phyloP scores from a whole-genome alignment of 2,888 invertebrate species.

The Pediacus dermestoides region DNA sequence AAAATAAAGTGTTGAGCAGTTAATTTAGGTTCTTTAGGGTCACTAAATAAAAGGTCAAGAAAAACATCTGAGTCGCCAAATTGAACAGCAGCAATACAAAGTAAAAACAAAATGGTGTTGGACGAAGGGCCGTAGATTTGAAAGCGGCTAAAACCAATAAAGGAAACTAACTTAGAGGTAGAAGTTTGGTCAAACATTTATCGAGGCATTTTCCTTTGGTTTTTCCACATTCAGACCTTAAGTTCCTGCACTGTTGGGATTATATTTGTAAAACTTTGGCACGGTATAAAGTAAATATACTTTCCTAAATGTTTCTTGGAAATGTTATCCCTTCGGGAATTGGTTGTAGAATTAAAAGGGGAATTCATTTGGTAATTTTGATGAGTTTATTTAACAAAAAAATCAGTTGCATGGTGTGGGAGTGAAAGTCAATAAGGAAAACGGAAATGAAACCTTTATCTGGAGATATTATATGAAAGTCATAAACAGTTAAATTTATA shows the following conservation, averaged over 20 bases:
- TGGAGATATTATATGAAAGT: not conserved
- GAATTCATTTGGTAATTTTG: too few relatives aligned
- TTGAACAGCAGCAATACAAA: conserved; percentile 5
- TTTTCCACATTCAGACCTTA: too few relatives aligned
- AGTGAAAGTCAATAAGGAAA: conserved; percentile 1
- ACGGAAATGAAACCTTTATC: conserved; percentile 1
- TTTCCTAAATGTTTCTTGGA: too few relatives aligned
- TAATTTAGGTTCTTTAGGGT: too few relatives aligned
- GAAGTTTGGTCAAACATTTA: conserved; percentile 6
- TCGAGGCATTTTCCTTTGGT: conserved; percentile 1
- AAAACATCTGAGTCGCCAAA: conserved; percentile 5
- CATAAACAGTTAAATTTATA: not conserved
- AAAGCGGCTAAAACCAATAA: conserved; percentile 5
- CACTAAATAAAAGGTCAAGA: too few relatives aligned
- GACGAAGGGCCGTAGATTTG: not conserved
- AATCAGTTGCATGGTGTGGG: not conserved
- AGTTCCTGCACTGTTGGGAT: too few relatives aligned
- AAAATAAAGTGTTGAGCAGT: too few relatives aligned
- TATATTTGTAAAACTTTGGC: too few relatives aligned
- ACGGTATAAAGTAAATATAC: too few relatives aligned
- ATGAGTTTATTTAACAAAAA: not conserved
- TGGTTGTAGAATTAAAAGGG: too few relatives aligned
- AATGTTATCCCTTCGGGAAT: too few relatives aligned
- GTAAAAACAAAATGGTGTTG: conserved; percentile 7
- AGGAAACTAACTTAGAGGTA: not conserved